Percentiles rank a stretch among this genome's conserved stretches.
phyloP scores from a whole-genome alignment of 2,888 invertebrate species.

The Penaeus monodon region DNA sequence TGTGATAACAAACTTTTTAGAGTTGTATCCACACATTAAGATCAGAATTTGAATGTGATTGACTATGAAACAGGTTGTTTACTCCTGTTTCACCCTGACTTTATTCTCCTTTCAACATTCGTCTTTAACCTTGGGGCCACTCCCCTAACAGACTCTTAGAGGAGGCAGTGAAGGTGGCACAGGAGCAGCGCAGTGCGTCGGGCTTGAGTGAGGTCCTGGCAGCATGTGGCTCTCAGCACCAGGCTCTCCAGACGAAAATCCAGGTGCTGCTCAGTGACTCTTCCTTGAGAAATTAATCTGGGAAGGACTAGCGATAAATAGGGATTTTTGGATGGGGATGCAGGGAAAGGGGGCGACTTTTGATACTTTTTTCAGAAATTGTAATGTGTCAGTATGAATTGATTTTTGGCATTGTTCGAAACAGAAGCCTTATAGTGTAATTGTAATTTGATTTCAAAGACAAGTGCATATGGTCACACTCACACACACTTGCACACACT shows the following conservation, averaged over 20 bases:
- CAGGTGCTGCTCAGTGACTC: conserved; percentile 47
- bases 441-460: too few relatives aligned
- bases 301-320: neutral
- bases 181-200: conserved; percentile 51
- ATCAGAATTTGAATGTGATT: too few relatives aligned
- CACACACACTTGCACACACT: too few relatives aligned
- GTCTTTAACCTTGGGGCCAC: neutral
- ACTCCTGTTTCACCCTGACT: too few relatives aligned
- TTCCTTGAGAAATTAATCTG: conserved; percentile 12
- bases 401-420: too few relatives aligned
- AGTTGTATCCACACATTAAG: too few relatives aligned
- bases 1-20: too few relatives aligned
- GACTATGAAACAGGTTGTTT: too few relatives aligned
- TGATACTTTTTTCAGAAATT: neutral
- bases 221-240: conserved; percentile 55
- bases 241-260: conserved; percentile 43
- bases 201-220: conserved; percentile 41
- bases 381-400: too few relatives aligned
- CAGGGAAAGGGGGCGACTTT: neutral
- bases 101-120: too few relatives aligned
- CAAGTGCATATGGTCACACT: too few relatives aligned
- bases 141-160: conserved; percentile 35
- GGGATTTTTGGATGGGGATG: neutral
- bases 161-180: conserved; percentile 47
- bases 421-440: too few relatives aligned